Percentiles rank a stretch among this genome's conserved stretches.
phyloP scores from a whole-genome alignment of 2,797 vertebrate genomes.

The Oreortyx pictus region DNA sequence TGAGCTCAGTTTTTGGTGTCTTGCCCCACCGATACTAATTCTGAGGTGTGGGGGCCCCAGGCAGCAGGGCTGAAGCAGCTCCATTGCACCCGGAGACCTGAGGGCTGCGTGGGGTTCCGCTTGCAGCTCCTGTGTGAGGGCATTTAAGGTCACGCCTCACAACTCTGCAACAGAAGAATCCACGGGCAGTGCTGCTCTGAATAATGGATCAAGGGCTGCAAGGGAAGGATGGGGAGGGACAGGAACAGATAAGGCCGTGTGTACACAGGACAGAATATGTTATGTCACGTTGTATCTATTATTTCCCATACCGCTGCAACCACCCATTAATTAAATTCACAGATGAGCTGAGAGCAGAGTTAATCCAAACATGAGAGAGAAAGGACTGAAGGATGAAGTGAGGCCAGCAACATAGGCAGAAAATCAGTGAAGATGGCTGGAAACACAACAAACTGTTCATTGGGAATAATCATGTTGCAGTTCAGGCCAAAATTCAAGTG shows the following conservation, averaged over 20 bases:
- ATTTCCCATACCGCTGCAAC: not conserved
- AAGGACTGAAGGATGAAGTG: not conserved
- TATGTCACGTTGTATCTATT: not conserved
- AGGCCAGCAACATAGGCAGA: not conserved
- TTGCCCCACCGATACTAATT: not conserved
- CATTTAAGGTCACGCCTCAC: not conserved
- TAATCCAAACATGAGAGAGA: not conserved
- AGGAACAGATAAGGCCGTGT: not conserved
- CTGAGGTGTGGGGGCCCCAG: rapidly evolving
- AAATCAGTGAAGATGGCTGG: not conserved
- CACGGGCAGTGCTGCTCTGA: not conserved
- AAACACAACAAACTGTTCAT: not conserved
- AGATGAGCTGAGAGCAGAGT: not conserved
- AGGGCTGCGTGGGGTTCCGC: not conserved
- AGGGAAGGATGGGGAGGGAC: not conserved
- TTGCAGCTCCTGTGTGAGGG: not conserved
- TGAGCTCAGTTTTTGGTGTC: not conserved
- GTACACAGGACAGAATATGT: not conserved
- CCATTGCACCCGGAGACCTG: not conserved
- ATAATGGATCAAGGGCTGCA: not conserved
- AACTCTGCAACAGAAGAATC: not conserved
- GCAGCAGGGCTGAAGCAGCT: not conserved
- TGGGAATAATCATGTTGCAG: not conserved
- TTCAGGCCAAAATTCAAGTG: not conserved
- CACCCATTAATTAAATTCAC: not conserved